Percentiles rank a stretch among this genome's conserved stretches.
Evolutionary conservation across 1,140 invertebrate species (phyloP).

Genomic region (Heliconius eleuchia): DNA sequence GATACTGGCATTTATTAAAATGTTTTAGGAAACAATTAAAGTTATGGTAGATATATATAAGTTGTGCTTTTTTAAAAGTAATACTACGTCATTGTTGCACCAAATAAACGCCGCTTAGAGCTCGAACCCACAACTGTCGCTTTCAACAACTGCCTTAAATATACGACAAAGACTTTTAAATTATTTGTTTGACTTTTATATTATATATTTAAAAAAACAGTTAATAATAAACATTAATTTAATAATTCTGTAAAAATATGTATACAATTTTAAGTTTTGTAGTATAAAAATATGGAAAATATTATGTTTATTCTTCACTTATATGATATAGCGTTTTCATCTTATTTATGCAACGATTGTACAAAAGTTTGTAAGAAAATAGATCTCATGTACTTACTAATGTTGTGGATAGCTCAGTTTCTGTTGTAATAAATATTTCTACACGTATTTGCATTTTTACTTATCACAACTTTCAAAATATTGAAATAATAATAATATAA

Average conservation of each 20-base stretch:
- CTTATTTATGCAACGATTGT: not conserved
- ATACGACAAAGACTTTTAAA: no score
- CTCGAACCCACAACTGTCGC: no score
- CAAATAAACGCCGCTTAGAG: no score
- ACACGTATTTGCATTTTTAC: constrained; percentile 52
- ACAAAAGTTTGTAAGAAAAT: constrained; percentile 3
- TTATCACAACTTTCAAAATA: not conserved
- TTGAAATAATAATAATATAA: no score
- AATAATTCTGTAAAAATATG: not conserved
- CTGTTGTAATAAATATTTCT: constrained; percentile 77
- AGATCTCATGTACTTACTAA: constrained; percentile 30
- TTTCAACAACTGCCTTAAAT: no score
- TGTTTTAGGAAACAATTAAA: no score
- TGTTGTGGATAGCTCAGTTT: constrained; percentile 61
- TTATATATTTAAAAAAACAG: no score
- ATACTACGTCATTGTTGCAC: no score
- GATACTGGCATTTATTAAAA: no score
- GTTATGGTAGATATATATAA: no score
- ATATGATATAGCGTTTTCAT: constrained; percentile 1
- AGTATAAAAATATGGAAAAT: not conserved
- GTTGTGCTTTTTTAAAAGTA: no score
- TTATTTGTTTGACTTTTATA: no score
- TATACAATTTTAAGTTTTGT: not conserved
- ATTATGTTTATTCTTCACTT: not conserved
- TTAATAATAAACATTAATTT: not conserved